phyloP scores from a whole-genome alignment of 2,113 vertebrate genomes.

The Poicephalus meyeri region DNA sequence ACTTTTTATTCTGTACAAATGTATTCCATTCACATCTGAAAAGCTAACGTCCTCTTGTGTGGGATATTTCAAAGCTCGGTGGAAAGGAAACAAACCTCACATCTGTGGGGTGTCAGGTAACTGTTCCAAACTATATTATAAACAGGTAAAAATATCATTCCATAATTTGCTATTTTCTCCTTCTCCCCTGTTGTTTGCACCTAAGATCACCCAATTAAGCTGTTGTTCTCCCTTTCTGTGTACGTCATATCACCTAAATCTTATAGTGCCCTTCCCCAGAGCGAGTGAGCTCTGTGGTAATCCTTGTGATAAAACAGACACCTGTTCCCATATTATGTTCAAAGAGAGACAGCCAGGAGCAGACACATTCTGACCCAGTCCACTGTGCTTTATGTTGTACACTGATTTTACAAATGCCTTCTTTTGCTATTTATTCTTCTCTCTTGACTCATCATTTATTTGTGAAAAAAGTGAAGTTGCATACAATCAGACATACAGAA shows the following conservation, averaged over 20 bases:
- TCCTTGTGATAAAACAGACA: background rate
- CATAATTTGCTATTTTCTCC: background rate
- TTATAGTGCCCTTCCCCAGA: background rate
- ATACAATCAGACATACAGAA: background rate
- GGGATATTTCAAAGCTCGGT: background rate
- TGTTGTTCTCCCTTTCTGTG: background rate
- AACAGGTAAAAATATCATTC: background rate
- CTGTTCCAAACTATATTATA: background rate
- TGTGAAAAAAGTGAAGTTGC: background rate
- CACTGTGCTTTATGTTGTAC: background rate
- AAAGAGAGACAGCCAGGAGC: background rate
- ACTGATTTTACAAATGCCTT: background rate
- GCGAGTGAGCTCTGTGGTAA: background rate
- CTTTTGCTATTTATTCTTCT: background rate
- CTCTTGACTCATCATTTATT: background rate
- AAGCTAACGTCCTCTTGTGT: background rate
- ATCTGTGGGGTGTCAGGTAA: background rate
- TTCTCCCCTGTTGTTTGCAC: background rate
- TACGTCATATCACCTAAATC: background rate
- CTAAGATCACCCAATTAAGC: background rate
- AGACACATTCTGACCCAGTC: background rate
- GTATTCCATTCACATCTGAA: background rate
- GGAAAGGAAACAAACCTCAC: background rate
- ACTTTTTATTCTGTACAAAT: background rate
- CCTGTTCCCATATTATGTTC: background rate